Conservation (phyloP, 2,113 vertebrate species). For the Chauna torquata region DNA sequence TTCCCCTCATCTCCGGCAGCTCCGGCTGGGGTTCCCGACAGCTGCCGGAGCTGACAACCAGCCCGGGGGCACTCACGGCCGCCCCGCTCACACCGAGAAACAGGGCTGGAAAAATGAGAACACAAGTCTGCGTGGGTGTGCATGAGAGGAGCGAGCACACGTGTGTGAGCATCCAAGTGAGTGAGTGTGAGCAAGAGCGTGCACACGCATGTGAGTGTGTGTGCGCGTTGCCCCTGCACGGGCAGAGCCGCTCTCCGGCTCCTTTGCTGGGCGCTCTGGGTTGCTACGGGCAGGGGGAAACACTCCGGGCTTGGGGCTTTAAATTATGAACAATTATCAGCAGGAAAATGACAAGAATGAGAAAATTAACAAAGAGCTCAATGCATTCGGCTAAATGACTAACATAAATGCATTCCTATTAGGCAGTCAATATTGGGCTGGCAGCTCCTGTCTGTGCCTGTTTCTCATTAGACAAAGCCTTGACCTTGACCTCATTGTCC, state of each 20-base stretch:
- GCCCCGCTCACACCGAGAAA: background rate
- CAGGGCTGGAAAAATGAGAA: background rate
- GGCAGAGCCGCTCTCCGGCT: background rate
- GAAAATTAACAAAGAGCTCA: background rate
- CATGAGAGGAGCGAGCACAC: background rate
- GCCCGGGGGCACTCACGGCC: background rate
- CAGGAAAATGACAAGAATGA: background rate
- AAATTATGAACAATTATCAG: background rate
- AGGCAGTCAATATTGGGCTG: conserved; percentile 79
- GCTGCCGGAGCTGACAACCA: background rate
- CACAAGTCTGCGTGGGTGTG: accelerated
- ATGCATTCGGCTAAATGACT: background rate
- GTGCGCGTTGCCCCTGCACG: background rate
- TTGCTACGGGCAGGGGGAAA: background rate
- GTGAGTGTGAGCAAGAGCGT: background rate
- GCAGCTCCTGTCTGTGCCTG: conserved; percentile 78
- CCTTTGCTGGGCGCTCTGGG: background rate
- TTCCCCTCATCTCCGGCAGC: background rate
- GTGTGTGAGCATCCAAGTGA: accelerated
- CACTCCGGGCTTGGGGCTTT: background rate
- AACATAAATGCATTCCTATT: conserved; percentile 64
- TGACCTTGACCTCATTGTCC: conserved; percentile 88
- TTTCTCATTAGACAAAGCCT: conserved; percentile 86
- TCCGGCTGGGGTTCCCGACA: background rate
- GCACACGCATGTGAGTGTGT: background rate